phyloP scores from a whole-genome alignment of 2,888 invertebrate genomes.

The Limenitis camilla region DNA sequence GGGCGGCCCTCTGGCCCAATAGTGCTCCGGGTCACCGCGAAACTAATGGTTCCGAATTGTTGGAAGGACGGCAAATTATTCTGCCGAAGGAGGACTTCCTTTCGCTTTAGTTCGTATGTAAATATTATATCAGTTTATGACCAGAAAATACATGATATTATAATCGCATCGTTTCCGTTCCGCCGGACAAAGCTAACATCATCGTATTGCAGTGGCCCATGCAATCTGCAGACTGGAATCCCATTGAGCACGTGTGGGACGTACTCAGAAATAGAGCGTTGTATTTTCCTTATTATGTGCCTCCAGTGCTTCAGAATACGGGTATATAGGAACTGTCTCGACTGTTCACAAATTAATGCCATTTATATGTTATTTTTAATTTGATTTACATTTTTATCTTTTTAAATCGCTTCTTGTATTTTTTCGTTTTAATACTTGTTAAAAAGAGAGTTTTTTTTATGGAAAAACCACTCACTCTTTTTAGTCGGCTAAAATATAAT shows the following conservation, averaged over 20 bases:
- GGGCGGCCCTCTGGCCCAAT: too few relatives aligned
- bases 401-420: not conserved
- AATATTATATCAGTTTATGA: too few relatives aligned
- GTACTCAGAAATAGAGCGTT: conserved; percentile 15
- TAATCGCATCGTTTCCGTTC: not conserved
- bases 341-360: not conserved
- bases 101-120: too few relatives aligned
- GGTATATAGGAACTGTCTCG: not conserved
- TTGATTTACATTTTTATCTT: not conserved
- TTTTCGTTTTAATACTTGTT: not conserved
- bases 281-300: conserved; percentile 9
- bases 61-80: too few relatives aligned
- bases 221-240: conserved; percentile 2
- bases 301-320: not conserved
- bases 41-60: too few relatives aligned
- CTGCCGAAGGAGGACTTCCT: too few relatives aligned
- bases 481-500: too few relatives aligned
- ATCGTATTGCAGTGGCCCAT: conserved; percentile 5
- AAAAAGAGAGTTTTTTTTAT: too few relatives aligned
- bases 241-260: conserved; percentile 13
- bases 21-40: too few relatives aligned
- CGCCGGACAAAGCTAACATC: not conserved
- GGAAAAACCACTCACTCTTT: too few relatives aligned
- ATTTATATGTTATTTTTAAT: not conserved
- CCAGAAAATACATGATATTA: not conserved